phyloP scores from a whole-genome alignment of 2,113 vertebrate genomes.

The Macroglossus sobrinus region DNA sequence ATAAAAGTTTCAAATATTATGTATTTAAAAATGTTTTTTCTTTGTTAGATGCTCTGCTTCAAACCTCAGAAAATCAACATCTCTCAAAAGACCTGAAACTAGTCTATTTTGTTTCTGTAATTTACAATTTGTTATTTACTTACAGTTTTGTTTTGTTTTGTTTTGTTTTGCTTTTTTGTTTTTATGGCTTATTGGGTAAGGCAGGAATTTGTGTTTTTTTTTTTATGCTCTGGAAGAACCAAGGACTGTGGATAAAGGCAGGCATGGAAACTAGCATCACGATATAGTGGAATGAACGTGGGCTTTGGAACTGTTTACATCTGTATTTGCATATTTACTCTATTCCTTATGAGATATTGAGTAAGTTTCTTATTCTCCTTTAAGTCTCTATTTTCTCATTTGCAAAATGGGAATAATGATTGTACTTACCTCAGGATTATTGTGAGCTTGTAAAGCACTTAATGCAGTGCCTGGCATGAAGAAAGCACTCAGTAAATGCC shows the following conservation, averaged over 20 bases:
- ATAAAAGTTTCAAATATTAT: not conserved
- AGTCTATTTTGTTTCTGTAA: slow-evolving; percentile 4
- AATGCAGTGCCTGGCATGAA: not conserved
- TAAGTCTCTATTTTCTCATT: not conserved
- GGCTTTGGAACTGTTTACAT: not conserved
- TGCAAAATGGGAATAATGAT: not conserved
- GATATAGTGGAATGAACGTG: not conserved
- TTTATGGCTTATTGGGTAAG: not conserved
- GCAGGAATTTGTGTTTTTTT: not conserved
- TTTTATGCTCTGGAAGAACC: not conserved
- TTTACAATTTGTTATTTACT: not conserved
- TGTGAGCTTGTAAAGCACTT: not conserved
- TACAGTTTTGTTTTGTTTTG: not conserved
- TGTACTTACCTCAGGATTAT: not conserved
- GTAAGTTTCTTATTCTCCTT: not conserved
- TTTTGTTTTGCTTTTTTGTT: not conserved
- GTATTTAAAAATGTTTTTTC: not conserved
- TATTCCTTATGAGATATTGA: not conserved
- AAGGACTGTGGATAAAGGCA: not conserved
- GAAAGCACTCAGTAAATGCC: not conserved
- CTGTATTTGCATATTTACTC: not conserved
- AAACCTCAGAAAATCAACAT: slow-evolving; percentile 10
- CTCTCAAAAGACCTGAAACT: not conserved
- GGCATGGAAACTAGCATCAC: not conserved
- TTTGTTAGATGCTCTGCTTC: not conserved